Evolutionary conservation across 2,113 vertebrate species (phyloP).

Genomic region (Crotalus helleri): DNA sequence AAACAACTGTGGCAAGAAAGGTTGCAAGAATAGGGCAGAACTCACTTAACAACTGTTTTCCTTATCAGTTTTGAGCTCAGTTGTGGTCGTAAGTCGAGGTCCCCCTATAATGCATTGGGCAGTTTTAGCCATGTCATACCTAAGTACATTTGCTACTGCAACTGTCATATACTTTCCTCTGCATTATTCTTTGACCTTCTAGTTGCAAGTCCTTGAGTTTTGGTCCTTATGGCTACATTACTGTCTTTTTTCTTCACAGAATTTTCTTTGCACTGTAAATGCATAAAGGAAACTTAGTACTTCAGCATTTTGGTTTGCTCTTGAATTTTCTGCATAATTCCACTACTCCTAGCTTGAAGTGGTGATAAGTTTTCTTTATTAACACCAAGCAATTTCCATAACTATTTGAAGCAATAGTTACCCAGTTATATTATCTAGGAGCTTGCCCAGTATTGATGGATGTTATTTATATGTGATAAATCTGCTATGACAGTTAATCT

Average conservation of each 20-base stretch:
- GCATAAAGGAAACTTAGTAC: background rate
- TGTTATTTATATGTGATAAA: conserved; percentile 13
- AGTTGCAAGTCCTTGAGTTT: background rate
- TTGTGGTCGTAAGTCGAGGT: background rate
- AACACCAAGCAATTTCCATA: background rate
- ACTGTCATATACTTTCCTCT: background rate
- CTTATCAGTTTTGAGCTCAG: background rate
- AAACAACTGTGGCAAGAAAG: background rate
- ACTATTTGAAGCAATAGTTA: conserved; percentile 6
- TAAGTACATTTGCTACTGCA: background rate
- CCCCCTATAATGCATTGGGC: background rate
- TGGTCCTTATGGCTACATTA: background rate
- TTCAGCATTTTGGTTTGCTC: background rate
- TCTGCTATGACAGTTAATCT: conserved; percentile 16
- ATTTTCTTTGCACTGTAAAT: background rate
- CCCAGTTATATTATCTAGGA: background rate
- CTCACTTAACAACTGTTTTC: background rate
- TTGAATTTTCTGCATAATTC: background rate
- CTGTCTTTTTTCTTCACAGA: background rate
- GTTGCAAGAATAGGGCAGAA: background rate
- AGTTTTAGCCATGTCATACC: background rate
- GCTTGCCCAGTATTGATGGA: background rate
- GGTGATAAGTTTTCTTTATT: rapidly evolving
- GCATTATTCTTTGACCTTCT: background rate
- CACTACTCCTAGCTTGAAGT: background rate